A percentile compares a stretch with the other conserved stretches of the same genome.
phyloP scores from a whole-genome alignment of 2,113 vertebrate genomes.

The Kobus ellipsiprymnus region DNA sequence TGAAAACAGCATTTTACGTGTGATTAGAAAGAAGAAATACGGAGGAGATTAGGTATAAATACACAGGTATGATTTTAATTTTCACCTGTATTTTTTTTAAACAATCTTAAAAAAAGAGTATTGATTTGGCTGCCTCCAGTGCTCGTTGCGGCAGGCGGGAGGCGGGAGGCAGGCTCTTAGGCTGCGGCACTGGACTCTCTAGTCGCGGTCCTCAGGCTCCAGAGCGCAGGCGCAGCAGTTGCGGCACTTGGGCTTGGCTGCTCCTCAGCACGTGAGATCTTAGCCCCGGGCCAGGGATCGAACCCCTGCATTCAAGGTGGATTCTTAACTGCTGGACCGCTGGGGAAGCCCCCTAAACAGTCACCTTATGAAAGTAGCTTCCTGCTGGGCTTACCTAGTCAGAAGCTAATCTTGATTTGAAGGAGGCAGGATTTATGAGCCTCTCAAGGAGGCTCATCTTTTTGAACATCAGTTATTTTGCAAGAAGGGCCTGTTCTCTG shows the following conservation, averaged over 20 bases:
- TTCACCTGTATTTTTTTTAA: not conserved
- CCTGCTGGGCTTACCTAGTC: not conserved
- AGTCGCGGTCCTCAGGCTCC: fast-evolving
- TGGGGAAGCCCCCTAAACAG: not conserved
- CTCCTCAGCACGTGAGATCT: fast-evolving
- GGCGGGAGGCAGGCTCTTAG: not conserved
- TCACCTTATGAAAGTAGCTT: not conserved
- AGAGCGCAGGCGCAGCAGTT: not conserved
- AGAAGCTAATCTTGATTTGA: not conserved
- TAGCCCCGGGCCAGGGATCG: not conserved
- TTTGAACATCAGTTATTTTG: not conserved
- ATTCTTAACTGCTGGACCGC: not conserved
- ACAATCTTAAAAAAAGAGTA: not conserved
- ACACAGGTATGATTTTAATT: not conserved
- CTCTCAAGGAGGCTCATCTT: not conserved
- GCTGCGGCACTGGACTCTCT: not conserved
- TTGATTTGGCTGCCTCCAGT: not conserved
- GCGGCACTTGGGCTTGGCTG: fast-evolving
- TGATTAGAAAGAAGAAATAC: not conserved
- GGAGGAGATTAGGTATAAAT: not conserved
- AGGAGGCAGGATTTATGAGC: not conserved
- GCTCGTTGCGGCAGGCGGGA: fast-evolving
- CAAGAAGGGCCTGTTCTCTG: not conserved
- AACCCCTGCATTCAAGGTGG: not conserved
- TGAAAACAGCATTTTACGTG: not conserved